Base-by-base conservation (phyloP, 2,888 invertebrate genomes). In the Dermolepida albohirtum region DNA sequence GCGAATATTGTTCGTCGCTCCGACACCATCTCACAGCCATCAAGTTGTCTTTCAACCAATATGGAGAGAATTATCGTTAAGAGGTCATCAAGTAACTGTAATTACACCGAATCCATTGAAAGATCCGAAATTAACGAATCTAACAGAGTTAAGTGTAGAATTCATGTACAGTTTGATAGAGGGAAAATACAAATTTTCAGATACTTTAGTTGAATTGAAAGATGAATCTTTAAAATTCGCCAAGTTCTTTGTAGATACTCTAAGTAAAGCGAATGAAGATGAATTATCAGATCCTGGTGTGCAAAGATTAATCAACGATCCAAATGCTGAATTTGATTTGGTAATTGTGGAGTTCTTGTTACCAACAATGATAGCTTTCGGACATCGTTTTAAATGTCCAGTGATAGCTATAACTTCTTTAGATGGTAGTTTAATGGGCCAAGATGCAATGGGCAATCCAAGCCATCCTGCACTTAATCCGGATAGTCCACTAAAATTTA, bases 1-100 rank as follows among this genome's bases (percentile, higher is more conserved):
- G 1, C 78, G 79, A 71, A 86, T 86, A 59, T 75, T 87, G 51
- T 83, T 79, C 0, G 74, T 85, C 0, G 78, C 84, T 43, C 78
- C 84, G 12, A 78, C 82, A 2, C 82, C 86, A 1, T 84, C 84
- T 1, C 81, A 82, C 67, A 86, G 86, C 71, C 86, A 86, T 69
- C 86, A 86, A 75, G 75, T 82, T 0, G 81, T 83, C 1, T 85
- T 79, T 77, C 79, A 81, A 34, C 80, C 82, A 5, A 74, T 87
- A 12, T 82, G 84, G 74, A 75, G 78, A 12, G 84, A 82, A 43
- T 74, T 87, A 44, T 81, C 82, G 0, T 74, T 78, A 54, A 78
- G 82, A 65, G 86, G 86, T 5, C 87, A 87, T 68, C 77, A 86
- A 64, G 54, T 87, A 0, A 81, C 84, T 0, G 75, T 85, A 1